These are phyloP conservation scores for Aphaenogaster ashmeadi DNA, from an alignment of 1,140 invertebrate species.

Conservation along the genomic window DNA sequence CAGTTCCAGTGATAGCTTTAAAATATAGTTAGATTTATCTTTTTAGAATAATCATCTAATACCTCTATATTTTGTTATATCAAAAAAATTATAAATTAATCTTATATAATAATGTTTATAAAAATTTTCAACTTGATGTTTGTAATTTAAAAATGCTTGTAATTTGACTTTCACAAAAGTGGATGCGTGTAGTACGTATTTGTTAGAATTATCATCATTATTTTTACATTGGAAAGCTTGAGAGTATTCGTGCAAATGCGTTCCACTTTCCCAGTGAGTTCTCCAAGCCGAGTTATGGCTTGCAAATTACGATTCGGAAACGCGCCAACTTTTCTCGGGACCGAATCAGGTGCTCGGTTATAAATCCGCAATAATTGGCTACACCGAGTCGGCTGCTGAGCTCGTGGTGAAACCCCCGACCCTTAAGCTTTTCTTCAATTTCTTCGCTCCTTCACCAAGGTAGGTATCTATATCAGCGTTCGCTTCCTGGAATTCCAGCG, in stretches of 20 bases:
- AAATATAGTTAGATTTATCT: not conserved
- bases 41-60: not conserved
- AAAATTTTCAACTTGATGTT: conserved; percentile 4
- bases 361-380: conserved; percentile 87
- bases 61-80: not conserved
- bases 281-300: conserved; percentile 60
- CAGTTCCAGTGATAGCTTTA: not conserved
- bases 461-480: conserved; percentile 69
- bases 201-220: conserved; percentile 28
- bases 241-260: conserved; percentile 36
- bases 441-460: conserved; percentile 74
- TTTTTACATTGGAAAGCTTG: conserved; percentile 45
- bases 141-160: not conserved
- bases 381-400: conserved; percentile 78
- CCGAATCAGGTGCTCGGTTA: conserved; percentile 82
- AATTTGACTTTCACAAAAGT: not conserved
- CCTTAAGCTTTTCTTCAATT: conserved; percentile 82
- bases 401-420: conserved; percentile 75
- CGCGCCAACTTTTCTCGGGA: conserved; percentile 62
- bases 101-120: not conserved
- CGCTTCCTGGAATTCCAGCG: conserved; percentile 20
- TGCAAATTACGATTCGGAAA: conserved; percentile 72
- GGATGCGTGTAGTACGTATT: conserved; percentile 1
- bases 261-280: conserved; percentile 43
- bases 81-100: not conserved